phyloP scores from a whole-genome alignment of 1,140 invertebrate genomes.

The Drosophila bipectinata region DNA sequence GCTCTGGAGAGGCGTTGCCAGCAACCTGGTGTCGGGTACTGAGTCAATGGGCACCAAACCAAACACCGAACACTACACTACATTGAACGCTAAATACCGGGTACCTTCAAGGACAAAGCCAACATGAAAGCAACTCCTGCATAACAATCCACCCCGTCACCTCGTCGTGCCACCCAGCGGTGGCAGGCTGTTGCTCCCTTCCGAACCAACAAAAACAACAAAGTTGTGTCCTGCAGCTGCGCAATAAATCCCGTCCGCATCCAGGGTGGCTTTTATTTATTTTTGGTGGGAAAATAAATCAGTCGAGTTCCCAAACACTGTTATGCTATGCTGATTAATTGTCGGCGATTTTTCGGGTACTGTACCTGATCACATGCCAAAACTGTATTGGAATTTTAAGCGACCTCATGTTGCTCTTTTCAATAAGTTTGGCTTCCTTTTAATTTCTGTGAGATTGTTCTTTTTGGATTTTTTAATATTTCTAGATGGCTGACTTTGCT shows the following conservation, averaged over 20 bases:
- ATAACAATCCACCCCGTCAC: slow-evolving; percentile 36
- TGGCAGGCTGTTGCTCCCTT: slow-evolving; percentile 43
- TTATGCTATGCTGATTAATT: slow-evolving; percentile 59
- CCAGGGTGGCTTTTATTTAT: slow-evolving; percentile 61
- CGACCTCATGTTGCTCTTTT: slow-evolving; percentile 68
- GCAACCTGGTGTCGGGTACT: slow-evolving; percentile 39
- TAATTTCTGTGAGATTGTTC: slow-evolving; percentile 59
- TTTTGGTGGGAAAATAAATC: slow-evolving; percentile 68
- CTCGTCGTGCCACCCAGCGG: slow-evolving; percentile 19
- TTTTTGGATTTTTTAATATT: slow-evolving; percentile 22
- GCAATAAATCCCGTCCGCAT: slow-evolving; percentile 47
- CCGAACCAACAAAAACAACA: background rate
- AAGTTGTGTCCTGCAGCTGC: slow-evolving; percentile 61
- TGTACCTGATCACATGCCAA: slow-evolving; percentile 47
- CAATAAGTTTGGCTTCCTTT: background rate
- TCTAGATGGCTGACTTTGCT: slow-evolving; percentile 13
- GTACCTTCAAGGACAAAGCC: slow-evolving; percentile 57
- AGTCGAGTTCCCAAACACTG: slow-evolving; percentile 20
- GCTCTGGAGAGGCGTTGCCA: slow-evolving; percentile 51
- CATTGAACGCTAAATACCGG: slow-evolving; percentile 6
- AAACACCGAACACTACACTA: background rate
- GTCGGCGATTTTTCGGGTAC: slow-evolving; percentile 37
- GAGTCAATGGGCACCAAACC: slow-evolving; percentile 4
- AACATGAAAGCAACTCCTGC: slow-evolving; percentile 15
- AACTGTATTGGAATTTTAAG: slow-evolving; percentile 53